These are phyloP conservation scores for Sebastes ruberrimus DNA, from an alignment of 2,797 vertebrate species.

Conservation along the genomic window DNA sequence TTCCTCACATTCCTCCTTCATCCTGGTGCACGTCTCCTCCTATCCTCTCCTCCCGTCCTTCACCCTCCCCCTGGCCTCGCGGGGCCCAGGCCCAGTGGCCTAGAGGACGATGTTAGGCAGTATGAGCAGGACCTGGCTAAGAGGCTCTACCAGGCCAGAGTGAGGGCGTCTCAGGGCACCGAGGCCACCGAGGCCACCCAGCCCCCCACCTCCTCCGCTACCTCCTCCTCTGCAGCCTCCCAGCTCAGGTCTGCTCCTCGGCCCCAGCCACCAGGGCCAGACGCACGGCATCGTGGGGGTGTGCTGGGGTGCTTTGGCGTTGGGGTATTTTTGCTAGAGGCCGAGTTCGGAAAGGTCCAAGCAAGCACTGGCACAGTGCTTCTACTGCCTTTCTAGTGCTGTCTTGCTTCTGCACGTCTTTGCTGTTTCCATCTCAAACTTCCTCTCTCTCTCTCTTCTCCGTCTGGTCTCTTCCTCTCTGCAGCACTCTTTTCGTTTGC, in stretches of 20 bases:
- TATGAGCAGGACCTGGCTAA: constrained; percentile 96
- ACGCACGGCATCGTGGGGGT: constrained; percentile 81
- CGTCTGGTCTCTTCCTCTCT: constrained; percentile 26
- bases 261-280: constrained; percentile 68
- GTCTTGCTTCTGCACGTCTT: constrained; percentile 76
- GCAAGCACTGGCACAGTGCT: constrained; percentile 72
- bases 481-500: constrained; percentile 51
- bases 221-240: constrained; percentile 80
- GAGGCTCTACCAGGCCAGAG: constrained; percentile 92
- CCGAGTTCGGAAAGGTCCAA: constrained; percentile 56
- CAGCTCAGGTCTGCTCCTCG: constrained; percentile 86
- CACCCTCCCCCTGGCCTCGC: constrained; percentile 31
- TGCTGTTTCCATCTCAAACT: constrained; percentile 55
- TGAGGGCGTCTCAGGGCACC: constrained; percentile 85
- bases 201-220: constrained; percentile 74
- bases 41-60: constrained; percentile 28
- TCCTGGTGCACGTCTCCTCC: constrained; percentile 67
- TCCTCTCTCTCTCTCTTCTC: constrained; percentile 29
- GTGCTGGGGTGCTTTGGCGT: constrained; percentile 76
- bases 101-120: constrained; percentile 94
- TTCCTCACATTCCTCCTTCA: constrained; percentile 40
- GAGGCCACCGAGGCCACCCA: constrained; percentile 71
- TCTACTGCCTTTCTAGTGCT: constrained; percentile 64
- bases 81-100: constrained; percentile 84
- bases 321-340: constrained; percentile 58